Percentiles rank a stretch among this genome's conserved stretches.
Evolutionary conservation across 2,113 vertebrate genomes (phyloP).

Genomic region (Muntiacus muntjak): DNA sequence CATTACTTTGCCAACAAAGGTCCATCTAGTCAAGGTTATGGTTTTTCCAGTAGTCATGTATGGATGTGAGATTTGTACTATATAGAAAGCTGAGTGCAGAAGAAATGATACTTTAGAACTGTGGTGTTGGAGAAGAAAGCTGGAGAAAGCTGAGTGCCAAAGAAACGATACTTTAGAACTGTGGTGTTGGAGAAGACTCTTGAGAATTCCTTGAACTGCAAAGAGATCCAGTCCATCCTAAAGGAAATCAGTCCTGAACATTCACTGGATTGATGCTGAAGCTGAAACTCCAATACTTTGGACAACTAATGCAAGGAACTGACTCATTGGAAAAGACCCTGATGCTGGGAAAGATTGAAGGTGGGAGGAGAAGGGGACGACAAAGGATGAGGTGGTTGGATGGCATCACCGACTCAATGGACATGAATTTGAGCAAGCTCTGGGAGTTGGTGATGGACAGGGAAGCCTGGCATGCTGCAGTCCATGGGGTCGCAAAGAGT

Average conservation of each 20-base stretch:
- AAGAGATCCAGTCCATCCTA: not conserved
- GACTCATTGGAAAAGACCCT: not conserved
- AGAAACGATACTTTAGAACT: not conserved
- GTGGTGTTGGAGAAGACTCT: not conserved
- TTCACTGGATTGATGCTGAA: not conserved
- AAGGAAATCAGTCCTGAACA: not conserved
- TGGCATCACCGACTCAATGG: not conserved
- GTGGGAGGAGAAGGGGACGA: not conserved
- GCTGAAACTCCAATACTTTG: not conserved
- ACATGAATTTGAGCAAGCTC: not conserved
- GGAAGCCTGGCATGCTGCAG: not conserved
- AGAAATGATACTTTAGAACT: not conserved
- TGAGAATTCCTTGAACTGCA: not conserved
- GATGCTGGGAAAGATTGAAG: not conserved
- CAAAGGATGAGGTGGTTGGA: not conserved
- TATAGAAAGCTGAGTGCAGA: not conserved
- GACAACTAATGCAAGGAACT: not conserved
- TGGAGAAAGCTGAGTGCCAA: not conserved
- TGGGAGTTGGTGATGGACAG: not conserved
- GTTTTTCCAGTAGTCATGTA: not conserved
- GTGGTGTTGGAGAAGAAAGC: not conserved
- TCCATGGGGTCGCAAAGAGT: not conserved
- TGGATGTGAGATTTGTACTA: not conserved
- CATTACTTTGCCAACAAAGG: not conserved
- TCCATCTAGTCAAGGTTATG: not conserved